Conservation (phyloP, 2,888 invertebrate species). For the Spodoptera exigua region DNA sequence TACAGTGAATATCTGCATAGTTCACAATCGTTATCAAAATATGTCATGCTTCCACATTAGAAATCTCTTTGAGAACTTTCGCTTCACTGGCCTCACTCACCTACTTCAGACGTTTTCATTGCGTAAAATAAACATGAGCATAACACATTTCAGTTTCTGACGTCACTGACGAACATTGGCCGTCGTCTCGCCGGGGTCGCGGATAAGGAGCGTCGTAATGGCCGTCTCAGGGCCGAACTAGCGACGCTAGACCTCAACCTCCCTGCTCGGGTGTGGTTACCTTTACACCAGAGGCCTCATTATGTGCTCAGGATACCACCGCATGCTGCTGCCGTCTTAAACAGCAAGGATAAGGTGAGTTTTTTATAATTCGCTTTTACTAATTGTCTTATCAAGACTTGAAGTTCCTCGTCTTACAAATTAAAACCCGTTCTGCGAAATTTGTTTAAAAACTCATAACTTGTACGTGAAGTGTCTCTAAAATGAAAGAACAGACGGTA, state of each 20-base stretch:
- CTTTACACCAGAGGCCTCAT: constrained; percentile 96
- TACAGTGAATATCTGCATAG: too few species aligned
- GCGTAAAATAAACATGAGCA: constrained; percentile 37
- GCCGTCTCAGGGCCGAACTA: constrained; percentile 97
- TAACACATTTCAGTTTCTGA: constrained; percentile 76
- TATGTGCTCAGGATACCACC: constrained; percentile 99
- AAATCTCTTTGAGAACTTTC: constrained; percentile 6
- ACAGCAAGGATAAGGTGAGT: constrained; percentile 97
- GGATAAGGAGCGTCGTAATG: constrained; percentile 95
- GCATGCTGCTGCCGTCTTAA: constrained; percentile 98
- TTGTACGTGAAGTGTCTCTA: constrained; percentile 6
- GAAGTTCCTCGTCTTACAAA: neutral
- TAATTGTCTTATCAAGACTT: neutral
- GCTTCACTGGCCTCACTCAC: constrained; percentile 1
- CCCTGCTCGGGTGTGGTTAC: constrained; percentile 99
- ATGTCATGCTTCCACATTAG: neutral
- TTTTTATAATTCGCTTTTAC: too few species aligned
- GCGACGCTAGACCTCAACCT: constrained; percentile 98
- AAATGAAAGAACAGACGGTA: constrained; percentile 12
- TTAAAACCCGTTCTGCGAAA: constrained; percentile 1
- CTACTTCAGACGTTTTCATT: constrained; percentile 13
- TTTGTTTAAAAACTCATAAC: neutral
- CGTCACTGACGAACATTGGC: constrained; percentile 81
- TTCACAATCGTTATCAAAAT: neutral
- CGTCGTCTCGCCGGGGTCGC: constrained; percentile 81